Evolutionary conservation across 2,113 vertebrate genomes (phyloP).

Genomic region (Falcunculus frontatus): DNA sequence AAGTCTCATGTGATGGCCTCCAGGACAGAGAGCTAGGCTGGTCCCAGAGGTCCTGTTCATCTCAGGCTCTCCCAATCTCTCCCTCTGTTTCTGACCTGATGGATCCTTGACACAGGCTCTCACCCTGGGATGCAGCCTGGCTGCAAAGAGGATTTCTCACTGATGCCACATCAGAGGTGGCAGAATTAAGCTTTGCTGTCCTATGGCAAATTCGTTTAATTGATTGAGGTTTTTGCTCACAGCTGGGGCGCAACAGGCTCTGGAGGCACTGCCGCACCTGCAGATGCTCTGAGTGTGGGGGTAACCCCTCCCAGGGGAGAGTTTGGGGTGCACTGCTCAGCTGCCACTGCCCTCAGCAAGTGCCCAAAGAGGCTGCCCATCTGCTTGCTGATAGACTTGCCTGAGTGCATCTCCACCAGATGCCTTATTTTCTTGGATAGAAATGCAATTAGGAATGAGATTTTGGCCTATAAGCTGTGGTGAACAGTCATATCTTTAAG

Average conservation of each 20-base stretch:
- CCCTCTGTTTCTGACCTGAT: not conserved
- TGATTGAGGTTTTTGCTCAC: not conserved
- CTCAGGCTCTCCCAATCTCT: not conserved
- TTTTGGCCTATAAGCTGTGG: not conserved
- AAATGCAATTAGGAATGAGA: not conserved
- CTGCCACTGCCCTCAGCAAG: not conserved
- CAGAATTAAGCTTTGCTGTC: not conserved
- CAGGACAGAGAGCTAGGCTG: not conserved
- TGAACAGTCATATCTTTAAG: not conserved
- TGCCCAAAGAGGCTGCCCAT: not conserved
- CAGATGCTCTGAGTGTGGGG: not conserved
- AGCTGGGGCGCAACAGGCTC: not conserved
- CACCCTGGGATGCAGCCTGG: not conserved
- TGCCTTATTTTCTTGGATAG: not conserved
- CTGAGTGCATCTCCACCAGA: not conserved
- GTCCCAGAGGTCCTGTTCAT: not conserved
- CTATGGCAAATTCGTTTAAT: not conserved
- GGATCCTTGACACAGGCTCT: not conserved
- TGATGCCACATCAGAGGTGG: not conserved
- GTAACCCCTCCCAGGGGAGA: not conserved
- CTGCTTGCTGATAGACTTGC: not conserved
- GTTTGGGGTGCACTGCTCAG: not conserved
- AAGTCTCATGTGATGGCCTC: not conserved
- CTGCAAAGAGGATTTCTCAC: not conserved
- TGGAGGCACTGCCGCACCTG: not conserved